These are phyloP conservation scores for Corythornis vintsioides DNA, from an alignment of 2,113 vertebrate genomes.

Conservation along the genomic window DNA sequence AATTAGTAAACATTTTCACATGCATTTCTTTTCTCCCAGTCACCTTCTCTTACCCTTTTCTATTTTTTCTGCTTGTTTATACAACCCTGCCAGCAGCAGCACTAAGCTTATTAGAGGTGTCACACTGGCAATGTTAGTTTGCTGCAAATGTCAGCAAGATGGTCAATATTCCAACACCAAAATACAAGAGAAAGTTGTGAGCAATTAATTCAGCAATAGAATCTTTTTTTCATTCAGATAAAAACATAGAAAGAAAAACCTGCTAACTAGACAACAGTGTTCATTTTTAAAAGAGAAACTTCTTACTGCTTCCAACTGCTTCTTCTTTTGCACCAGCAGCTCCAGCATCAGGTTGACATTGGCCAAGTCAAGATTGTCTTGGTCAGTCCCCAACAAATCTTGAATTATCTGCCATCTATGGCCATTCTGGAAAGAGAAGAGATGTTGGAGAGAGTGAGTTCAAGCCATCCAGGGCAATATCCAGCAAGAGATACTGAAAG, in stretches of 20 bases:
- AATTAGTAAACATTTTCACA: neutral
- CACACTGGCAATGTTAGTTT: neutral
- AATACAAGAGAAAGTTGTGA: neutral
- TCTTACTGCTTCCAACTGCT: slow-evolving; percentile 95
- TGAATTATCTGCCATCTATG: slow-evolving; percentile 97
- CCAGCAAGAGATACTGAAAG: slow-evolving; percentile 5
- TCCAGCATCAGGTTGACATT: slow-evolving; percentile 98
- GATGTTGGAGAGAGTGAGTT: neutral
- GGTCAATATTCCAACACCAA: neutral
- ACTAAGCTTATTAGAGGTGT: neutral
- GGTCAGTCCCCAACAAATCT: slow-evolving; percentile 91
- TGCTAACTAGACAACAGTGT: neutral
- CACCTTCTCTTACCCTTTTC: neutral
- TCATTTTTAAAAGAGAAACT: neutral
- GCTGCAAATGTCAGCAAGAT: neutral
- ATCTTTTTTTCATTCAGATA: neutral
- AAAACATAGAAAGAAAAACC: neutral
- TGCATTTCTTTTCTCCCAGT: neutral
- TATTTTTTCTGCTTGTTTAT: neutral
- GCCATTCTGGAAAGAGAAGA: slow-evolving; percentile 83
- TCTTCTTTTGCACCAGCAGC: slow-evolving; percentile 95
- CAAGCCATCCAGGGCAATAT: neutral
- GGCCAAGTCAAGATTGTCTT: slow-evolving; percentile 95
- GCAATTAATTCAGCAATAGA: neutral
- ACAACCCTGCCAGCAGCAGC: neutral